A percentile compares a stretch with the other conserved stretches of the same genome.
Evolutionary conservation across 2,888 invertebrate genomes (phyloP).

Genomic region (Fragum fragum): DNA sequence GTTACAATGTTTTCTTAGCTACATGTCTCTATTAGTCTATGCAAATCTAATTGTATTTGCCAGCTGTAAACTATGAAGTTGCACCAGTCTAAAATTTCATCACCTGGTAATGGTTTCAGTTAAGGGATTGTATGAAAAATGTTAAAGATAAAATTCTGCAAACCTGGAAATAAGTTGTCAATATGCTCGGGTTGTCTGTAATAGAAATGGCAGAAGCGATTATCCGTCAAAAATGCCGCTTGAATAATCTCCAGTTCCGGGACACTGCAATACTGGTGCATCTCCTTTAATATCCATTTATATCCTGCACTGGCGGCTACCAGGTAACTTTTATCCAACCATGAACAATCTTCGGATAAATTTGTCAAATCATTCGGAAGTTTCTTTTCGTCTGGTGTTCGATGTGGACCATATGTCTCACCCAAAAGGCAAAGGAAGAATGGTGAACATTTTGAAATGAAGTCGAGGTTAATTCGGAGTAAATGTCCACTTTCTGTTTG

Average conservation of each 20-base stretch:
- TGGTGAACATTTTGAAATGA: conserved; percentile 79
- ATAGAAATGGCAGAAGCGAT: conserved; percentile 83
- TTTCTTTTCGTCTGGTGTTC: conserved; percentile 68
- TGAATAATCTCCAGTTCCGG: conserved; percentile 85
- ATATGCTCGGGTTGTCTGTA: conserved; percentile 84
- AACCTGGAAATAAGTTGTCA: conserved; percentile 66
- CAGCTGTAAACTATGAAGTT: no score
- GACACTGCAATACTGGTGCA: conserved; percentile 81
- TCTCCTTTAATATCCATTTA: conserved; percentile 82
- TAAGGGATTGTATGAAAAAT: no score
- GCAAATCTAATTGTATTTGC: no score
- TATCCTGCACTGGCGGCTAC: conserved; percentile 83
- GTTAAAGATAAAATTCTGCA: no score
- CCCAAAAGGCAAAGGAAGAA: conserved; percentile 85
- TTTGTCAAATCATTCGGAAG: conserved; percentile 64
- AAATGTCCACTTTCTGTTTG: conserved; percentile 73
- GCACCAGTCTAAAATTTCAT: no score
- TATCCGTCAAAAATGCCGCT: conserved; percentile 78
- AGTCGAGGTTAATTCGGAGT: conserved; percentile 78
- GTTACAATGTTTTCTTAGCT: no score
- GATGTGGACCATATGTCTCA: conserved; percentile 83
- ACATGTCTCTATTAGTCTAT: no score
- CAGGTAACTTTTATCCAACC: conserved; percentile 81
- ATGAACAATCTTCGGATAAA: conserved; percentile 69
- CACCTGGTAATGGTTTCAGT: no score